phyloP scores from a whole-genome alignment of 2,113 vertebrate genomes.

The Carollia perspicillata region DNA sequence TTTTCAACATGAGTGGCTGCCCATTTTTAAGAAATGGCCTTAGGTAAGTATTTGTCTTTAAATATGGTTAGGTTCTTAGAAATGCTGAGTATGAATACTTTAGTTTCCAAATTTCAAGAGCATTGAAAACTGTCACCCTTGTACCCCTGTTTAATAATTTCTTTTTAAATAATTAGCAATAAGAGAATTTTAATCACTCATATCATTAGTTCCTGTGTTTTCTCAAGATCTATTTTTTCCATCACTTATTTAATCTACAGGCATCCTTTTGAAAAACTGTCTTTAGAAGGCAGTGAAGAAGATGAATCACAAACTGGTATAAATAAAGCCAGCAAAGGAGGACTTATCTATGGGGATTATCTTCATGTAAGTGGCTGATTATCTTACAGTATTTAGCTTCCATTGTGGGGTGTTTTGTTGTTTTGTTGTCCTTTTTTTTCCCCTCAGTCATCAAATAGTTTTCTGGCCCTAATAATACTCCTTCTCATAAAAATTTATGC shows the following conservation, averaged over 20 bases:
- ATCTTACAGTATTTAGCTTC: neutral
- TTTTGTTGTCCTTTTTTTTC: neutral
- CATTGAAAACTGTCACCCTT: neutral
- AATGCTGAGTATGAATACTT: neutral
- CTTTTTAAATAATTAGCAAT: neutral
- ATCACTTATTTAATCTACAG: conserved; percentile 64
- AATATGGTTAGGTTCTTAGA: neutral
- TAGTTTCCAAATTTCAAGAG: neutral
- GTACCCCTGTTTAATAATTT: neutral
- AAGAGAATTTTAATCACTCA: neutral
- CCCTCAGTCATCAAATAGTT: neutral
- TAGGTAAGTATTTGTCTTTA: conserved; percentile 82
- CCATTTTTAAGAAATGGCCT: conserved; percentile 87
- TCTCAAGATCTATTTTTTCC: neutral
- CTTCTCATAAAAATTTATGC: neutral
- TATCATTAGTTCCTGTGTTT: neutral
- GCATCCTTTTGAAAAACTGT: conserved; percentile 82
- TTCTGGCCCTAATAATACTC: neutral
- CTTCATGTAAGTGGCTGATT: conserved; percentile 85
- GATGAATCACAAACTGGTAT: conserved; percentile 87
- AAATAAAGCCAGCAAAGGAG: conserved; percentile 92
- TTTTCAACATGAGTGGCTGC: conserved; percentile 89
- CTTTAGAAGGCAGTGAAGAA: conserved; percentile 80
- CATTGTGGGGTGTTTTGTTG: neutral
- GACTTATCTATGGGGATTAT: conserved; percentile 92